A percentile compares a stretch with the other conserved stretches of the same genome.
Evolutionary conservation across 1,140 invertebrate genomes (phyloP).

Genomic region (Calephelis nemesis): DNA sequence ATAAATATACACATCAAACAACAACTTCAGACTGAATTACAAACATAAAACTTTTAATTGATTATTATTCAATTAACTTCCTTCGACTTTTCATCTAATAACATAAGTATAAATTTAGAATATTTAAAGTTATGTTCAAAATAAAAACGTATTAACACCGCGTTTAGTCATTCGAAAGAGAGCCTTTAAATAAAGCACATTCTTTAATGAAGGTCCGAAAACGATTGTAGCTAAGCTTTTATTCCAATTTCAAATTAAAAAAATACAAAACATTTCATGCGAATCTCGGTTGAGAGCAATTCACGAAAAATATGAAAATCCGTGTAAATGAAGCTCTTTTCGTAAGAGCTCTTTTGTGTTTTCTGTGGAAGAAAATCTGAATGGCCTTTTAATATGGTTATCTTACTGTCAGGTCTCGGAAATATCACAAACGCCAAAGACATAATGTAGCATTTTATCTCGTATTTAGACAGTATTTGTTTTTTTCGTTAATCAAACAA

Average conservation of each 20-base stretch:
- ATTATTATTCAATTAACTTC: too few relatives aligned
- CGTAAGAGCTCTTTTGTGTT: constrained; percentile 25
- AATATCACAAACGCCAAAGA: background rate
- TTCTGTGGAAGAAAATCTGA: constrained; percentile 22
- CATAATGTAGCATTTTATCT: constrained; percentile 18
- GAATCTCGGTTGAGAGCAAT: constrained; percentile 29
- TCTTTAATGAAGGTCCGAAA: background rate
- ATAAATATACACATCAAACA: too few relatives aligned
- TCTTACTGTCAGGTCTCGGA: constrained; percentile 4
- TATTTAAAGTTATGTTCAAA: too few relatives aligned
- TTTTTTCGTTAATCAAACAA: too few relatives aligned
- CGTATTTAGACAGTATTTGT: too few relatives aligned
- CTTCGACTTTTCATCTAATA: too few relatives aligned
- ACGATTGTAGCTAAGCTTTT: constrained; percentile 7
- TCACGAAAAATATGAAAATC: constrained; percentile 31
- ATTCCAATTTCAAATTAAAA: constrained; percentile 6
- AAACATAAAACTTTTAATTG: too few relatives aligned
- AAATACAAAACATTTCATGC: constrained; percentile 21
- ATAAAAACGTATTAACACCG: background rate
- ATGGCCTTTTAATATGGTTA: constrained; percentile 26
- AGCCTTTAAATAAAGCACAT: background rate
- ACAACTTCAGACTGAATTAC: too few relatives aligned
- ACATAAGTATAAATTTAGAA: too few relatives aligned
- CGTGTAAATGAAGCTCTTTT: constrained; percentile 35
- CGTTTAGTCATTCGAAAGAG: background rate